phyloP scores from a whole-genome alignment of 2,797 vertebrate species.

The Gymnocypris eckloni region DNA sequence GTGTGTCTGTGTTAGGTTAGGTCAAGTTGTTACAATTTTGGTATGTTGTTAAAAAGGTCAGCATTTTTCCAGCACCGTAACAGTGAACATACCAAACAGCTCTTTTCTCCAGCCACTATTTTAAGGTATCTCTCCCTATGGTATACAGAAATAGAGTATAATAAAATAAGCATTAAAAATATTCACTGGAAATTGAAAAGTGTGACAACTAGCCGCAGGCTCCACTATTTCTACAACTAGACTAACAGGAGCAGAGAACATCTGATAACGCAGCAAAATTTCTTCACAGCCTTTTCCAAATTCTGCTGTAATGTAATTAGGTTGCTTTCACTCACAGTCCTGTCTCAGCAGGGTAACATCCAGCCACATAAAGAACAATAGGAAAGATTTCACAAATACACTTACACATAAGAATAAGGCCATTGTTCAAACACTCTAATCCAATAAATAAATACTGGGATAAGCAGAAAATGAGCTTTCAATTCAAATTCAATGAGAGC shows the following conservation, averaged over 20 bases:
- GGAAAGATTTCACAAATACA: background rate
- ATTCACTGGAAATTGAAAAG: background rate
- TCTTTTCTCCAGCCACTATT: background rate
- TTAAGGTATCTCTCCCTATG: background rate
- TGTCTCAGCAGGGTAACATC: background rate
- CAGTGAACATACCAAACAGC: background rate
- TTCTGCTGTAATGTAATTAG: background rate
- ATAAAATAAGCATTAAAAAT: background rate
- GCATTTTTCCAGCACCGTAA: background rate
- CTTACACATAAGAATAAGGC: background rate
- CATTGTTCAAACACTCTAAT: background rate
- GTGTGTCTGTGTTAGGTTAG: background rate
- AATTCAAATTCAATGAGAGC: background rate
- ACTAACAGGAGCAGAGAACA: background rate
- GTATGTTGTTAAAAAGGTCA: background rate
- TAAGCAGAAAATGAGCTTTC: conserved; percentile 5
- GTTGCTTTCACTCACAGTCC: background rate
- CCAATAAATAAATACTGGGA: background rate
- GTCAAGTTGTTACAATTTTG: background rate
- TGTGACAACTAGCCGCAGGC: background rate
- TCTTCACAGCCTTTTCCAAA: background rate
- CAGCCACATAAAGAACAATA: background rate
- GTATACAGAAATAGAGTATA: background rate
- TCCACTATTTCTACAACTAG: background rate
- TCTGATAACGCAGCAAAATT: background rate